Percentiles rank a stretch among this genome's conserved stretches.
These are phyloP conservation scores for Myzus persicae DNA, from an alignment of 1,140 invertebrate genomes.

Conservation along the genomic window DNA sequence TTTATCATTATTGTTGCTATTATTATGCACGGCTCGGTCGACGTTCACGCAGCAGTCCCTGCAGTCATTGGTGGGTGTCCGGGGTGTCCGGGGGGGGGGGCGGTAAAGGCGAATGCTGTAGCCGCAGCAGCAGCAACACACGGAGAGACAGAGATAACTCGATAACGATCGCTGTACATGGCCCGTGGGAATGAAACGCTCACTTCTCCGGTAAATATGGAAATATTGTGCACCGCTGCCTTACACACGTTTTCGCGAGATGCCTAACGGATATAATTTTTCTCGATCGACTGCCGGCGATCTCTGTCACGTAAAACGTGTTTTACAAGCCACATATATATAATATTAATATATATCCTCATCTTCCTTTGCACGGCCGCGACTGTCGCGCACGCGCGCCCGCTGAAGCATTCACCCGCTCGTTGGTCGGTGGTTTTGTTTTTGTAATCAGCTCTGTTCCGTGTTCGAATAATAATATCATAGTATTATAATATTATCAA, in stretches of 20 bases:
- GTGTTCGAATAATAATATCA: not conserved
- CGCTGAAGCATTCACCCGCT: too few relatives aligned
- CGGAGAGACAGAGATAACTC: not conserved
- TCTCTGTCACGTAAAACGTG: constrained; percentile 54
- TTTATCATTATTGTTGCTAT: not conserved
- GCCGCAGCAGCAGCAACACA: too few relatives aligned
- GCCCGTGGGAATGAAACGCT: constrained; percentile 55
- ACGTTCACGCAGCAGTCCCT: constrained; percentile 5
- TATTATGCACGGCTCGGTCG: constrained; percentile 10
- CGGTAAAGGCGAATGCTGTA: not conserved
- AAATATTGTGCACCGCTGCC: constrained; percentile 46
- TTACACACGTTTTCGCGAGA: constrained; percentile 56
- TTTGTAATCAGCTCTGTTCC: not conserved
- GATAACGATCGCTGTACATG: constrained; percentile 55
- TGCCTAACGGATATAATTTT: constrained; percentile 47
- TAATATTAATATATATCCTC: constrained; percentile 16
- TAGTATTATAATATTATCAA: not conserved
- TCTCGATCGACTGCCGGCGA: constrained; percentile 53
- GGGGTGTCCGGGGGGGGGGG: not conserved
- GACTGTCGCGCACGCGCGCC: not conserved
- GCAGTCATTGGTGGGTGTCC: not conserved
- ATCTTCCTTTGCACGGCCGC: not conserved
- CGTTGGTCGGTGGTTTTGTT: not conserved
- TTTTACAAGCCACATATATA: constrained; percentile 47
- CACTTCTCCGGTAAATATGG: constrained; percentile 45